Evolutionary conservation across 2,888 invertebrate genomes (phyloP).

Genomic region (Drosophila monieri): DNA sequence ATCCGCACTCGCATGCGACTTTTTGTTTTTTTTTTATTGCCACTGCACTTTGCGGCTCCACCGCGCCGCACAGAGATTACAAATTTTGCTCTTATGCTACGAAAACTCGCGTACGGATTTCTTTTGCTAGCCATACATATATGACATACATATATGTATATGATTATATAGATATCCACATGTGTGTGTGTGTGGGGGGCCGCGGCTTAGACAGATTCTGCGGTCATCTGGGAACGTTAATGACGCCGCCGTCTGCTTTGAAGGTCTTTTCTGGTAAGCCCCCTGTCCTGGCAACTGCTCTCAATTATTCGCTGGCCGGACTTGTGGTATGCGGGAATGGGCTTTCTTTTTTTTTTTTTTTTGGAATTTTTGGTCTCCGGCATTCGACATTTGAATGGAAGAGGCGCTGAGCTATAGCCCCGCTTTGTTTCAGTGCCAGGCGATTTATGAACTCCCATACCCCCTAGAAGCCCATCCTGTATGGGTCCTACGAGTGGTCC

Average conservation of each 20-base stretch:
- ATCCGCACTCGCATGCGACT: constrained; percentile 21
- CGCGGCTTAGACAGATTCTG: constrained; percentile 71
- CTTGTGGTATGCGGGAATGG: constrained; percentile 12
- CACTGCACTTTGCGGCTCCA: constrained; percentile 51
- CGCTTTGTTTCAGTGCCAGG: constrained; percentile 22
- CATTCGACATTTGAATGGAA: constrained; percentile 25
- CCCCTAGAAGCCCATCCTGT: background rate
- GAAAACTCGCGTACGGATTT: constrained; percentile 36
- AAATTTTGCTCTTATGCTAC: constrained; percentile 73
- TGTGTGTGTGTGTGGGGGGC: background rate
- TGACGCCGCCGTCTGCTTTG: constrained; percentile 70
- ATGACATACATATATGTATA: constrained; percentile 10
- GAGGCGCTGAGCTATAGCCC: constrained; percentile 17
- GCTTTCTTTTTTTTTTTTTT: background rate
- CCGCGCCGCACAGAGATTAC: constrained; percentile 61
- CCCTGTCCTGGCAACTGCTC: constrained; percentile 16
- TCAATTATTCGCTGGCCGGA: constrained; percentile 38
- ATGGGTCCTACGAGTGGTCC: constrained; percentile 14
- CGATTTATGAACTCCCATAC: constrained; percentile 33
- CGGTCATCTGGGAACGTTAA: constrained; percentile 51
- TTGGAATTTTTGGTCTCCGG: constrained; percentile 6
- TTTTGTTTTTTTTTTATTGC: constrained; percentile 10
- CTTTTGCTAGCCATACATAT: constrained; percentile 20
- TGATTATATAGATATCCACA: background rate
- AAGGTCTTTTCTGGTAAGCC: constrained; percentile 62